phyloP scores from a whole-genome alignment of 1,140 invertebrate species.

The Meteorus sp. region DNA sequence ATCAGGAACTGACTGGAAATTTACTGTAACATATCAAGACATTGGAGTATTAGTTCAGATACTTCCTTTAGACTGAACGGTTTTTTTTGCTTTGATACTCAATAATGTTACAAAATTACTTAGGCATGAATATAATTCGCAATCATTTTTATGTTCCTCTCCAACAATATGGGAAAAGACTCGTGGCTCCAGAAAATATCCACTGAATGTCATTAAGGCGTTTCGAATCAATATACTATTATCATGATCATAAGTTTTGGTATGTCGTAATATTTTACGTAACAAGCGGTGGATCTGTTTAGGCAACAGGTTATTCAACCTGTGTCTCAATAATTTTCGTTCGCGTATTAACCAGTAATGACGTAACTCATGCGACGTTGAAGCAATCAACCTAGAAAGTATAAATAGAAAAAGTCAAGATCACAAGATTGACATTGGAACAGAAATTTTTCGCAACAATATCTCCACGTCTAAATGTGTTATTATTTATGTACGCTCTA shows the following conservation, averaged over 20 bases:
- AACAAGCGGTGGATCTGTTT: conserved; percentile 48
- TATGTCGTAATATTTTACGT: conserved; percentile 37
- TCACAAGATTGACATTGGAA: too few relatives aligned
- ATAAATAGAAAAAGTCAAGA: too few relatives aligned
- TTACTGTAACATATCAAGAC: conserved; percentile 49
- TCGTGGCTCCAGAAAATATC: conserved; percentile 36
- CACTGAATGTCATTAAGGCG: conserved; percentile 35
- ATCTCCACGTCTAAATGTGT: conserved; percentile 29
- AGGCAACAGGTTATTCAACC: conserved; percentile 41
- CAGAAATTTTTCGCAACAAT: conserved; percentile 47
- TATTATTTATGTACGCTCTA: conserved; percentile 40
- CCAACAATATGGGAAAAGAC: conserved; percentile 45
- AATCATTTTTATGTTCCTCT: conserved; percentile 35
- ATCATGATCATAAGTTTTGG: conserved; percentile 30
- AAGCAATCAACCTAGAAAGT: conserved; percentile 43
- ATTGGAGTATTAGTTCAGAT: too few relatives aligned
- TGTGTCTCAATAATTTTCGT: conserved; percentile 42
- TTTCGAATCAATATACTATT: conserved; percentile 29
- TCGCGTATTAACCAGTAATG: conserved; percentile 47
- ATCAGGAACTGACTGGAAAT: conserved; percentile 59
- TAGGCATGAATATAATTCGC: conserved; percentile 37
- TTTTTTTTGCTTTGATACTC: conserved; percentile 35
- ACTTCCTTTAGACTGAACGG: conserved; percentile 43
- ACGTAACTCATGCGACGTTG: conserved; percentile 39
- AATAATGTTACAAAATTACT: conserved; percentile 36